These are phyloP conservation scores for Campoletis sonorensis DNA, from an alignment of 1,140 invertebrate species.

Conservation along the genomic window DNA sequence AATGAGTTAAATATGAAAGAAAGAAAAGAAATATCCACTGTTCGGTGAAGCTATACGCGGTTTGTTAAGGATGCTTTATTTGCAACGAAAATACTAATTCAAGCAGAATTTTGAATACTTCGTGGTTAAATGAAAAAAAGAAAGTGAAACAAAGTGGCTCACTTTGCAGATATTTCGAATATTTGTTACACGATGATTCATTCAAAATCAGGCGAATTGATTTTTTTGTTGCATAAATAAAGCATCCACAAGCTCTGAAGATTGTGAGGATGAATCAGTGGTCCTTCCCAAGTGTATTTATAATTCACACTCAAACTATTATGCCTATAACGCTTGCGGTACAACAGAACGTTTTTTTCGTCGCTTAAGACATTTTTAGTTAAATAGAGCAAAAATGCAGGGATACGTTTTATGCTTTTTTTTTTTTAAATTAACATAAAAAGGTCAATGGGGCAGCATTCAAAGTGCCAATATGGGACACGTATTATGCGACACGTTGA, in stretches of 20 bases:
- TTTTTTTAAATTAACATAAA: conserved; percentile 11
- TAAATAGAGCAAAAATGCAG: conserved; percentile 31
- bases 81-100: too few relatives aligned
- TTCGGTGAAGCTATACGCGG: conserved; percentile 3
- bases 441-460: conserved; percentile 32
- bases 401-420: conserved; percentile 1
- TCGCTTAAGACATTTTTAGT: conserved; percentile 8
- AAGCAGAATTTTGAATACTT: too few relatives aligned
- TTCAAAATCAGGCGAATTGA: too few relatives aligned
- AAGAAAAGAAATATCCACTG: conserved; percentile 13
- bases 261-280: conserved; percentile 31
- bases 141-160: too few relatives aligned
- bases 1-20: neutral
- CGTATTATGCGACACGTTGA: neutral
- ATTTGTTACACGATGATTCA: too few relatives aligned
- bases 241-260: conserved; percentile 18
- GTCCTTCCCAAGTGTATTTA: conserved; percentile 14
- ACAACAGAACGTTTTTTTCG: neutral
- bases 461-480: conserved; percentile 33
- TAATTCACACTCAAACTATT: conserved; percentile 14
- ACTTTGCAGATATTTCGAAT: too few relatives aligned
- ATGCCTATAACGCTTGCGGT: conserved; percentile 36
- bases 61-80: neutral
- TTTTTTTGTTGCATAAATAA: too few relatives aligned
- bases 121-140: too few relatives aligned